A percentile compares a stretch with the other conserved stretches of the same genome.
phyloP scores from a whole-genome alignment of 2,888 invertebrate genomes.

The Trachelus stipa region DNA sequence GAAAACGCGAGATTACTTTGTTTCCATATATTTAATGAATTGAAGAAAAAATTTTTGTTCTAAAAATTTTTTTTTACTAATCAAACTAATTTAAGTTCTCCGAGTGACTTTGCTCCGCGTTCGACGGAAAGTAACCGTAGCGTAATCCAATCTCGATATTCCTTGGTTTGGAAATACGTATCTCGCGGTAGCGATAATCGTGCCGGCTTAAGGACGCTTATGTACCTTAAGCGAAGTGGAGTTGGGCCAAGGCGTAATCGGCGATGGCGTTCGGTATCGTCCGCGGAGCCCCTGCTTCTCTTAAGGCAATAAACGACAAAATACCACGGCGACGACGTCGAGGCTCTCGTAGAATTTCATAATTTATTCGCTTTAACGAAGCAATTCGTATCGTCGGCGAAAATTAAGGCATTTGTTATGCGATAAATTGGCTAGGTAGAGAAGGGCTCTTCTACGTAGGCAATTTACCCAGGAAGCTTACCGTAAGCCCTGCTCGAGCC shows the following conservation, averaged over 20 bases:
- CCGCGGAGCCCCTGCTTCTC: background rate
- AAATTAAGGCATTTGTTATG: conserved; percentile 22
- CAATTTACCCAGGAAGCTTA: conserved; percentile 25
- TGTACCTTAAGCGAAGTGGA: background rate
- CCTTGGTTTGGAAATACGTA: background rate
- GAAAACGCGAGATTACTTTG: background rate
- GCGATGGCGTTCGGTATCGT: background rate
- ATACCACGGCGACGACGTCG: background rate
- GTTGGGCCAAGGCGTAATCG: background rate
- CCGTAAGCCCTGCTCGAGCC: conserved; percentile 18
- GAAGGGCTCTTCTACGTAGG: conserved; percentile 13
- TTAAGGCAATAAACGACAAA: background rate
- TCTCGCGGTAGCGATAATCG: background rate
- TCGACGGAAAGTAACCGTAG: background rate
- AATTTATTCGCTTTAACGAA: conserved; percentile 21
- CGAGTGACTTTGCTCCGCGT: background rate
- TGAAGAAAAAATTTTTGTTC: background rate
- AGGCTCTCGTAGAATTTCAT: conserved; percentile 6
- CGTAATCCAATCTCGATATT: background rate
- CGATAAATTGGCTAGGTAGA: conserved; percentile 17
- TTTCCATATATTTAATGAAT: background rate
- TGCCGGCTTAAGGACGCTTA: background rate
- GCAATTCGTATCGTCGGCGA: conserved; percentile 20
- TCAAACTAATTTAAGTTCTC: background rate
- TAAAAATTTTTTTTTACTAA: background rate